Evolutionary conservation across 2,113 vertebrate genomes (phyloP), one percentile per base, ranked within the genome.

Genomic region (Mohoua ochrocephala): DNA sequence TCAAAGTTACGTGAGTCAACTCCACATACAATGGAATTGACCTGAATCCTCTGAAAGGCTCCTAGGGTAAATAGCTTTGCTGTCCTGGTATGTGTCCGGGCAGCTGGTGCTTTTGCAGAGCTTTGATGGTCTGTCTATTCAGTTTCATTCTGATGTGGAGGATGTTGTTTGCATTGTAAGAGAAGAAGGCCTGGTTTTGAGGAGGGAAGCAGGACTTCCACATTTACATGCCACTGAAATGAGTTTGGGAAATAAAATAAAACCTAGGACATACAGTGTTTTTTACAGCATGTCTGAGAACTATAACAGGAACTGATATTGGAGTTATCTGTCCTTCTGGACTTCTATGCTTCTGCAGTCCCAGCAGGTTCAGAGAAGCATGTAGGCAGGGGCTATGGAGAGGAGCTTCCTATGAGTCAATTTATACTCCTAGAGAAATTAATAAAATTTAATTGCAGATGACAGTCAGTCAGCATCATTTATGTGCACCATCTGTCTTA

Each of bases 161-260:
- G 95, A 95, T 96, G 82, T 96, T 95, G 87, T 91, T 94, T 74
- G 33, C 50, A 65, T 93, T 96, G 87, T 87, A 59, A 74, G 33
- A 91, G 70, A 80, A 87, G 56, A 11, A 56, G 35, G 45, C 20
- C 69, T 91, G 20, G 19, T 79, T 97, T 92, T 87, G 67, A 95
- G 65, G 71, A 60, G 93, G 71, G 69, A 96, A 97, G 57, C 18
- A 37, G 67, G 74, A 96, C 81, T 92, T 95, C 67, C 91, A 93
- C 65, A 52, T 79, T 91, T 91, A 52, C 73, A 74, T 83, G 59
- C 20, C 63, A 63, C 23, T 73, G 67, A 37, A 74, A 27, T 52
- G 17, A 61, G 42, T 80, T 70, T 80, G 67, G 31, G n/a, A 90
- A 76, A 83, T 71, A 63, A 89, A 89, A 67, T 78, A 75, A 84